Percentiles rank a stretch among this genome's conserved stretches.
phyloP scores from a whole-genome alignment of 2,888 invertebrate species.

The Cyclophora punctaria region DNA sequence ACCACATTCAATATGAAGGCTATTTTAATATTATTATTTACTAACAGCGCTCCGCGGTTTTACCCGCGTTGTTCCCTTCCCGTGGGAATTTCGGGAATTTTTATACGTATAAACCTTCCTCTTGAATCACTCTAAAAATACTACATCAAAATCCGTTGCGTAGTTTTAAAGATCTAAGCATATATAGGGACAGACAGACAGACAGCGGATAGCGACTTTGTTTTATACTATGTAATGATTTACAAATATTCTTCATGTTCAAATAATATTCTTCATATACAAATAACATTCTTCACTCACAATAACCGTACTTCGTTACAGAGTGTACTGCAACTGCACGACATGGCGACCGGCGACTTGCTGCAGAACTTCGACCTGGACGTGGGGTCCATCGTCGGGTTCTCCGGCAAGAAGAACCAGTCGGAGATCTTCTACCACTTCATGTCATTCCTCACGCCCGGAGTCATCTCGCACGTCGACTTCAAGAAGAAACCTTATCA shows the following conservation, averaged over 20 bases:
- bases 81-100: too few species aligned
- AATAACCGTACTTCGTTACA: conserved; percentile 39
- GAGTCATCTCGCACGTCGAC: conserved; percentile 89
- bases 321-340: conserved; percentile 89
- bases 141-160: too few species aligned
- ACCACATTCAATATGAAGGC: too few species aligned
- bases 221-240: background rate
- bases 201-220: too few species aligned
- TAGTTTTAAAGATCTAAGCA: too few species aligned
- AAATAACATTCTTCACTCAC: background rate
- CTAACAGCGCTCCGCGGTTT: too few species aligned
- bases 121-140: too few species aligned
- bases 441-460: conserved; percentile 93
- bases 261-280: background rate
- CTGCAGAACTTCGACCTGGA: conserved; percentile 85
- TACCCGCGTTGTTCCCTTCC: too few species aligned
- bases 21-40: too few species aligned
- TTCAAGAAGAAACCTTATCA: conserved; percentile 78
- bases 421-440: conserved; percentile 95
- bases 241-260: background rate
- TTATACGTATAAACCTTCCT: too few species aligned
- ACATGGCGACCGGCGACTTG: conserved; percentile 81
- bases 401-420: conserved; percentile 89
- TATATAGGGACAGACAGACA: too few species aligned
- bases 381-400: conserved; percentile 89